Percentiles rank a stretch among this genome's conserved stretches.
These are phyloP conservation scores for Heliothis subflexa DNA, from an alignment of 1,140 invertebrate species.

Conservation along the genomic window DNA sequence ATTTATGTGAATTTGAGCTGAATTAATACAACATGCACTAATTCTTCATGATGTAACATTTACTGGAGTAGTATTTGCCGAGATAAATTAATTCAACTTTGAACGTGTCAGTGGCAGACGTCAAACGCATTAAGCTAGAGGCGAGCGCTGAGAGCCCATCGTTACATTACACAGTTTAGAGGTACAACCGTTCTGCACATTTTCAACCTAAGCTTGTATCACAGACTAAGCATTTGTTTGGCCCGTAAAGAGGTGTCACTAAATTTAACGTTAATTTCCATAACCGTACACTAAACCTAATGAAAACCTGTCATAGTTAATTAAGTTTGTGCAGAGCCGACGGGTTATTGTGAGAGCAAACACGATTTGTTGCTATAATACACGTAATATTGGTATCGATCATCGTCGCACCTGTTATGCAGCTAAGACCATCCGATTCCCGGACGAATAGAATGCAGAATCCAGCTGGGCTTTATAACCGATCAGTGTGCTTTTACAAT, in stretches of 20 bases:
- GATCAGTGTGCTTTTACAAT: conserved; percentile 54
- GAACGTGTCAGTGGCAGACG: conserved; percentile 50
- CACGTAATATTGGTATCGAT: conserved; percentile 18
- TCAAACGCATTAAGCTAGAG: conserved; percentile 50
- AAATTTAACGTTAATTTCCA: conserved; percentile 24
- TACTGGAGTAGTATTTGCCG: conserved; percentile 41
- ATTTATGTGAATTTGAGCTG: too few relatives aligned
- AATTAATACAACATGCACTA: conserved; percentile 6
- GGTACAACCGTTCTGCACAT: conserved; percentile 20
- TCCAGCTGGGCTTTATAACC: conserved; percentile 44
- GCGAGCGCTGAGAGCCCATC: conserved; percentile 44
- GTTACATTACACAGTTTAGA: conserved; percentile 40
- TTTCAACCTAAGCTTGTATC: conserved; percentile 15
- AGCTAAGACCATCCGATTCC: not conserved
- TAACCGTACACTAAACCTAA: conserved; percentile 34
- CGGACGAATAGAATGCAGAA: conserved; percentile 35
- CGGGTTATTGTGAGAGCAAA: conserved; percentile 6
- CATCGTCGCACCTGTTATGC: conserved; percentile 3
- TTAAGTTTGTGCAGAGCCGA: conserved; percentile 19
- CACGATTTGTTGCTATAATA: conserved; percentile 25
- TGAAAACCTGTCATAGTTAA: conserved; percentile 29
- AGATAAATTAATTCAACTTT: conserved; percentile 53
- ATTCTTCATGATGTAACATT: conserved; percentile 43
- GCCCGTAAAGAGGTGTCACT: conserved; percentile 32
- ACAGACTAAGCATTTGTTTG: conserved; percentile 34